Evolutionary conservation across 2,888 invertebrate genomes (phyloP), one percentile per base, ranked within the genome.

Genomic region (Andrena dorsata): DNA sequence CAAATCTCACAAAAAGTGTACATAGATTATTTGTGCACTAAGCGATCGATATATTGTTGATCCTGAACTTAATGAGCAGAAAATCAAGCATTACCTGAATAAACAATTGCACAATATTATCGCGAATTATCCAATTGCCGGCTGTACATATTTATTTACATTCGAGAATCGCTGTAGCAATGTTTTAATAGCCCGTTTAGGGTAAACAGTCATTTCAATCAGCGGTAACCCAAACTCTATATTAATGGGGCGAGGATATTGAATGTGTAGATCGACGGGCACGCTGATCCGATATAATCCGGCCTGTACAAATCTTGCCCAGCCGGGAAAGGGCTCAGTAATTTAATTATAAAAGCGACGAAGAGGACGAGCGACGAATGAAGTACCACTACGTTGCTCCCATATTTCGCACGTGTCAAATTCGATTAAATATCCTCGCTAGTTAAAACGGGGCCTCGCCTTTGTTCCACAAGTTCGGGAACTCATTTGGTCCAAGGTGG

Each of bases 241-340:
- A 65, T 76, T 72, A 76, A 58, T 28, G 47, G 49, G 13, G 3
- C 16, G 16, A 26, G 64, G 47, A 30, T 35, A 49, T 76, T 60
- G 56, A 65, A 49, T 65, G 72, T 47, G 32, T 28, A 26, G 65
- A 32, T 72, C 49, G 28, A 49, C 20, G 32, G 23, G 13, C 30
- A 5, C 26, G 16, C 20, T 28, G 26, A 64, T 47, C 35, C 58
- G 26, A 58, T 73, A 51, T 23, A 30, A 66, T 28, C 60, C 23
- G 20, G 4, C 30, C 6, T 20, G 49, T 10, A 26, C 60, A 64
- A 76, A 72, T 65, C 65, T 35, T 56, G 35, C 47, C 13, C 28
- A 8, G 10, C 20, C 32, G 13, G 3, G 26, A 10, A 51, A 26
- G 1, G 26, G 28, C 10, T 16, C 7, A 60, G 66, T 41, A 41